Conservation (phyloP, 2,797 vertebrate species). For the Gymnothorax reevesii region DNA sequence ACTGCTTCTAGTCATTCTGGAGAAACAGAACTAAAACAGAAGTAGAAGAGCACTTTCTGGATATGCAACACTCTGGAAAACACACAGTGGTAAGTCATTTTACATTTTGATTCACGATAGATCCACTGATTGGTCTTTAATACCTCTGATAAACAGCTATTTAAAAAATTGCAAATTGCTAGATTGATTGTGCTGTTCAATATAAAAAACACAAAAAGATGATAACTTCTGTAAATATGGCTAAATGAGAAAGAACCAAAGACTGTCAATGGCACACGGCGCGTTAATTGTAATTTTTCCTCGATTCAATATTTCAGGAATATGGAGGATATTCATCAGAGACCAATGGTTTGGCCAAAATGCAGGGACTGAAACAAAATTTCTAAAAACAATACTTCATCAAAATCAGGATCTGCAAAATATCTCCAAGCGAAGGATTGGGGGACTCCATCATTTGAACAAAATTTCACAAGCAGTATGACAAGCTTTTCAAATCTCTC, state of each 20-base stretch:
- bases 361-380: not conserved
- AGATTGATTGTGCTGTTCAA: not conserved
- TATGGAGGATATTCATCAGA: not conserved
- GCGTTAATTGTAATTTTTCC: not conserved
- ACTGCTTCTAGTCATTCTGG: not conserved
- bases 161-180: not conserved
- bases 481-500: not conserved
- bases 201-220: not conserved
- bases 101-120: not conserved
- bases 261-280: not conserved
- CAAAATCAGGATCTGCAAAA: not conserved
- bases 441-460: not conserved
- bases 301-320: not conserved
- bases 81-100: not conserved
- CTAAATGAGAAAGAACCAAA: not conserved
- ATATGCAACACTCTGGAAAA: not conserved
- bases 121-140: not conserved
- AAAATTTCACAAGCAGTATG: not conserved
- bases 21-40: not conserved
- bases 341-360: not conserved
- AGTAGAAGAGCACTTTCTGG: not conserved
- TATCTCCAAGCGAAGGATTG: not conserved
- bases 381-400: no score
- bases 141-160: not conserved
- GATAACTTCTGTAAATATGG: not conserved